phyloP scores from a whole-genome alignment of 2,797 vertebrate species.

The Clarias platycephalus region DNA sequence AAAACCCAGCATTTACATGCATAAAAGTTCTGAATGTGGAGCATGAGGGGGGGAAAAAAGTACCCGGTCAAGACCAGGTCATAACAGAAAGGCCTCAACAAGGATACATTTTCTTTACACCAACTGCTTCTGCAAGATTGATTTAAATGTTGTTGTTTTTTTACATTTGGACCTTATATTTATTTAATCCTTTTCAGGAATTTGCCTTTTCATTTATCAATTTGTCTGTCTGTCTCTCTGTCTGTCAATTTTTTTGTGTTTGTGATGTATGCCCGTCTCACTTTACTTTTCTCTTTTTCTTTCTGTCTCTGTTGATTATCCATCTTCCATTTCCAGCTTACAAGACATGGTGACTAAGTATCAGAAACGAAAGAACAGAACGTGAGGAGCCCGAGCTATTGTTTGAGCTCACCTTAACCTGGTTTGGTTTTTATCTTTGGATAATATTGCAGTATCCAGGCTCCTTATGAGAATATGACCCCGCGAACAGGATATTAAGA shows the following conservation, averaged over 20 bases:
- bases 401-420: slow-evolving; percentile 43
- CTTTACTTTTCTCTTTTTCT: slow-evolving; percentile 51
- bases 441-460: slow-evolving; percentile 67
- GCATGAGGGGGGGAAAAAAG: too few relatives aligned
- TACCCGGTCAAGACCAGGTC: neutral
- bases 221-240: neutral
- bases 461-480: slow-evolving; percentile 36
- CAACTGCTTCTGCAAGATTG: neutral
- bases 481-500: too few relatives aligned
- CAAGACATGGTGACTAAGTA: slow-evolving; percentile 99
- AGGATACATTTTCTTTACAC: neutral
- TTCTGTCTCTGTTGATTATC: slow-evolving; percentile 53
- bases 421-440: slow-evolving; percentile 48
- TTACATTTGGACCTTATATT: neutral
- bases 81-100: neutral
- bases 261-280: slow-evolving; percentile 46
- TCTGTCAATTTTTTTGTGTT: slow-evolving; percentile 40
- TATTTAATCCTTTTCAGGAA: neutral
- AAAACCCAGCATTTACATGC: neutral
- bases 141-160: too few relatives aligned
- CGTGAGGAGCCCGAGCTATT: slow-evolving; percentile 77
- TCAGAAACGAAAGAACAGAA: slow-evolving; percentile 95
- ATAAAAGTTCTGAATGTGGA: neutral
- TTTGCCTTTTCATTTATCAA: neutral
- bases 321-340: slow-evolving; percentile 79